Base-by-base conservation (phyloP, 1,140 invertebrate species). In the Papilio helenus region DNA sequence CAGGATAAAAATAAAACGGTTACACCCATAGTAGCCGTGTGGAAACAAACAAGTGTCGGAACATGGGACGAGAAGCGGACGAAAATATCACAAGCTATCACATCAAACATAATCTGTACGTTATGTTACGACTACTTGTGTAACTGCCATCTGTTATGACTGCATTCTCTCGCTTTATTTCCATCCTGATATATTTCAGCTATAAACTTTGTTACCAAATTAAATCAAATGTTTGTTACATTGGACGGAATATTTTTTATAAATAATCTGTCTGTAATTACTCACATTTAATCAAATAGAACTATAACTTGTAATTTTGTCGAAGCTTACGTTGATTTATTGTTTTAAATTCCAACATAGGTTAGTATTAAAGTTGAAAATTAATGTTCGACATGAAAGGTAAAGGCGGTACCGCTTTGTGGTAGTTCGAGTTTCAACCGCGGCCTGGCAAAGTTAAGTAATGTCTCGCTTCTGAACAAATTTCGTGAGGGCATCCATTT, bases 1-100 rank as follows among this genome's bases (percentile, higher is more conserved):
- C 42, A 74, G 72, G 72, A 76, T 58, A 76, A 76, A 76, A 76
- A 76, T 76, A 76, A 76, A 76, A 76, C 34, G 14, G 46, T 58
- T 76, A 76, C 74, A 29, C 49, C 49, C 49, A 76, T 26, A 55
- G 51, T 55, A 34, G 34, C 49, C 12, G 46, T 58, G 20, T 76
- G 18, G 23, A 55, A 55, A 76, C 74, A 76, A 76, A 58, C 51
- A 58, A 76, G 49, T 51, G 44, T 76, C 49, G 49, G 74, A 26
- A 29, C 74, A 44, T 26, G 61, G 61, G 61, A 61, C 42, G 23
- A 55, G 49, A 7, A 58, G 39, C 49, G 49, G 74, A 55, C 74
- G 5, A 76, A 76, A 76, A 76, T 76, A 76, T 76, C 74, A 29
- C 46, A 39, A 65, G 58, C 58, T 65, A 65, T 26, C 58, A 29